Evolutionary conservation across 2,113 vertebrate species (phyloP).

Genomic region (Chroicocephalus ridibundus): DNA sequence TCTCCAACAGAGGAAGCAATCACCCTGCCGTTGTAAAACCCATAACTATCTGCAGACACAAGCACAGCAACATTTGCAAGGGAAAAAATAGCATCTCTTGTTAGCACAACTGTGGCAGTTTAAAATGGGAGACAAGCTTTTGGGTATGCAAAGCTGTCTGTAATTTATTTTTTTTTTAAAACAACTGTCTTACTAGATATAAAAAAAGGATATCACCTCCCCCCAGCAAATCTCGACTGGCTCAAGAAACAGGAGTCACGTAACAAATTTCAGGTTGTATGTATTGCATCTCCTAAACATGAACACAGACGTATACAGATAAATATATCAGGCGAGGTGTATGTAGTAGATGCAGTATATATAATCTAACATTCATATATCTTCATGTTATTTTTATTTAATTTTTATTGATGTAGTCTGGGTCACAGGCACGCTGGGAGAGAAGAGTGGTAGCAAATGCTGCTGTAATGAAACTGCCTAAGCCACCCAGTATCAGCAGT

Average conservation of each 20-base stretch:
- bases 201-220: neutral
- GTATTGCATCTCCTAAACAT: neutral
- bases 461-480: neutral
- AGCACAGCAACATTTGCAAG: neutral
- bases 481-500: neutral
- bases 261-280: neutral
- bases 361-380: neutral
- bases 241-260: neutral
- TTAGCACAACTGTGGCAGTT: neutral
- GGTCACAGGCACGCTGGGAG: neutral
- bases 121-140: neutral
- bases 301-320: neutral
- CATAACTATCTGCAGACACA: neutral
- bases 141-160: neutral
- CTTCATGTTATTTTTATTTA: neutral
- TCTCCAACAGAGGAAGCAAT: neutral
- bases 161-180: neutral
- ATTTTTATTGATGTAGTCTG: neutral
- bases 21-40: rapidly evolving
- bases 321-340: neutral
- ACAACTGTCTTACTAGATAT: neutral
- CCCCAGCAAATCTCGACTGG: neutral
- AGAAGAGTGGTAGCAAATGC: neutral
- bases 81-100: neutral
- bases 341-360: neutral